phyloP scores from a whole-genome alignment of 2,797 vertebrate genomes.

The Coregonus sp. region DNA sequence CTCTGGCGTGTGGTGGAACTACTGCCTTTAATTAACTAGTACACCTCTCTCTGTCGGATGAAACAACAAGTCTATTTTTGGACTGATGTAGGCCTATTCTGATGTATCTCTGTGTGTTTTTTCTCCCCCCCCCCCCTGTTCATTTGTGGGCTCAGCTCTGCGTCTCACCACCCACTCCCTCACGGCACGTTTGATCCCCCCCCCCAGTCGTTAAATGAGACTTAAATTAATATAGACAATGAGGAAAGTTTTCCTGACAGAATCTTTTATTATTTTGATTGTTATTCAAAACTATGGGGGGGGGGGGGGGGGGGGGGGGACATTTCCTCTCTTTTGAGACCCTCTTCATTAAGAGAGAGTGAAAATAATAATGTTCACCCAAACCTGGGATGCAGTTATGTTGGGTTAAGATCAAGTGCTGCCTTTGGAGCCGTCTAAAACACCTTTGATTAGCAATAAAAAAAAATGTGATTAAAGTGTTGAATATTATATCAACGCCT shows the following conservation, averaged over 20 bases:
- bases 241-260: constrained; percentile 35
- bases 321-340: constrained; percentile 24
- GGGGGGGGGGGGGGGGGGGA: constrained; percentile 6
- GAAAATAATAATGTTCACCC: constrained; percentile 33
- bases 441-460: constrained; percentile 33
- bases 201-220: constrained; percentile 53
- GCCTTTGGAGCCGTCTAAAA: constrained; percentile 22
- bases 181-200: constrained; percentile 42
- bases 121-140: constrained; percentile 23
- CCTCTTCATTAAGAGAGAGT: constrained; percentile 40
- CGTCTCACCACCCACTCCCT: constrained; percentile 40
- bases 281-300: constrained; percentile 41
- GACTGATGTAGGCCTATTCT: constrained; percentile 44
- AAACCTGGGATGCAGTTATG: constrained; percentile 33
- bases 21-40: constrained; percentile 81
- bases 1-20: constrained; percentile 60
- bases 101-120: constrained; percentile 55
- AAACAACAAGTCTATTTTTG: constrained; percentile 61
- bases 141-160: constrained; percentile 49
- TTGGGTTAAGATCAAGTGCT: constrained; percentile 37
- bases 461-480: constrained; percentile 12
- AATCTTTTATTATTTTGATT: constrained; percentile 46
- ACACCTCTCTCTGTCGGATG: constrained; percentile 69
- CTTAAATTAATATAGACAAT: constrained; percentile 62
- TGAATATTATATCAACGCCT: constrained; percentile 14